Conservation (phyloP, 2,888 invertebrate genomes). For the Agrochola macilenta region DNA sequence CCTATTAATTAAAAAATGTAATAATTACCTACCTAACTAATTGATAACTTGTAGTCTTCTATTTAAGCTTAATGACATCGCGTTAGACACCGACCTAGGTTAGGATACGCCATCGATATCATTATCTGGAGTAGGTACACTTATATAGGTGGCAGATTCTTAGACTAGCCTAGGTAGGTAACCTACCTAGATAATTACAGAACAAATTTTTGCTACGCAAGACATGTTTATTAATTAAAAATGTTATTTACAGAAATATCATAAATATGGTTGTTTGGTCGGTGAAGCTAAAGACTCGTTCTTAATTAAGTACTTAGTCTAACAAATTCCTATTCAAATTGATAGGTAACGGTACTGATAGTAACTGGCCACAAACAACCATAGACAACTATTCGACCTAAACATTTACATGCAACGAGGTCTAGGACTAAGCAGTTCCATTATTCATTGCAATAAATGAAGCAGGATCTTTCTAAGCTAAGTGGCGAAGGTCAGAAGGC, state of each 20-base stretch:
- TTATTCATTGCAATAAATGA: constrained; percentile 38
- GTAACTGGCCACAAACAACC: constrained; percentile 22
- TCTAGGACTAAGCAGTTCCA: constrained; percentile 47
- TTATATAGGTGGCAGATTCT: background rate
- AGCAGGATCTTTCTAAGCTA: constrained; percentile 60
- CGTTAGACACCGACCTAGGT: background rate
- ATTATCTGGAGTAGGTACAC: background rate
- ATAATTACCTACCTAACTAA: background rate
- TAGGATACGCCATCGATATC: constrained; percentile 19
- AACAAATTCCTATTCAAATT: background rate
- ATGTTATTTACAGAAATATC: background rate
- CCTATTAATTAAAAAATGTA: background rate
- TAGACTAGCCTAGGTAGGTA: background rate
- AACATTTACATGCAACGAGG: constrained; percentile 56
- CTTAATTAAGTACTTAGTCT: background rate
- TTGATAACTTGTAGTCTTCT: constrained; percentile 2
- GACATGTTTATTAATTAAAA: background rate
- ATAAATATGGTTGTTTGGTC: background rate
- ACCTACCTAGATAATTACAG: background rate
- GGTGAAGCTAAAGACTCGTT: background rate
- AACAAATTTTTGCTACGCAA: background rate
- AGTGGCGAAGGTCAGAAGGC: constrained; percentile 50
- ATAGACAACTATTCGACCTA: constrained; percentile 49
- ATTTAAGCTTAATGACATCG: constrained; percentile 29
- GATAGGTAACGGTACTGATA: constrained; percentile 9